Evolutionary conservation across 1,140 invertebrate genomes (phyloP).

Genomic region (Drosophila lowei): DNA sequence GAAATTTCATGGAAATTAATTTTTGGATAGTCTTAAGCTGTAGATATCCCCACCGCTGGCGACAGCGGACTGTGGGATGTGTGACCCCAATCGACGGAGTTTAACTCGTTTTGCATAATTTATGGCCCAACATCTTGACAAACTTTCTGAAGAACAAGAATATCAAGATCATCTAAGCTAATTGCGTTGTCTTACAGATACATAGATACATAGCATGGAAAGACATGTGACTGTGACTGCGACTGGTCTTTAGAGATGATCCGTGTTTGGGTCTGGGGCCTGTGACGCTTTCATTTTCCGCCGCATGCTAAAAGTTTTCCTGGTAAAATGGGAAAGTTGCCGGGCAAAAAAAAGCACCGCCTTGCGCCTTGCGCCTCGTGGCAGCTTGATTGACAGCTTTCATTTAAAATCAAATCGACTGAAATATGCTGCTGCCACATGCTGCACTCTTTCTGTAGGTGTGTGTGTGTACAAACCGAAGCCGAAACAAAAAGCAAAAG

Average conservation of each 20-base stretch:
- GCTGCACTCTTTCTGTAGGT: slow-evolving; percentile 16
- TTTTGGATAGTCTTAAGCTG: slow-evolving; percentile 29
- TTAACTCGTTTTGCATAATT: slow-evolving; percentile 73
- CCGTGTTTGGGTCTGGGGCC: slow-evolving; percentile 31
- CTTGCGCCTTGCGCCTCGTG: slow-evolving; percentile 37
- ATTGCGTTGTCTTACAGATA: slow-evolving; percentile 26
- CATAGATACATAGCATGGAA: too few species aligned
- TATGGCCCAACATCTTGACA: slow-evolving; percentile 24
- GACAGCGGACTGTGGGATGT: slow-evolving; percentile 23
- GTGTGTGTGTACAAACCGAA: slow-evolving; percentile 10
- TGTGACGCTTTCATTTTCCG: slow-evolving; percentile 73
- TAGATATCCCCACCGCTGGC: slow-evolving; percentile 17
- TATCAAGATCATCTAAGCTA: slow-evolving; percentile 37
- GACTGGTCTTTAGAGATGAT: slow-evolving; percentile 5
- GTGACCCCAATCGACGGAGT: slow-evolving; percentile 58
- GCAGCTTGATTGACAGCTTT: slow-evolving; percentile 78
- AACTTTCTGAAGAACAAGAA: slow-evolving; percentile 56
- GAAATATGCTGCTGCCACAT: slow-evolving; percentile 47
- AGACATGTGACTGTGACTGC: too few species aligned
- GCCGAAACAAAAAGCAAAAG: slow-evolving; percentile 57
- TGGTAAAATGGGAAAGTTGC: slow-evolving; percentile 76
- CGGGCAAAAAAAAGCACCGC: slow-evolving; percentile 28
- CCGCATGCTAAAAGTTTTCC: slow-evolving; percentile 57
- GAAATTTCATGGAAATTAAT: slow-evolving; percentile 23
- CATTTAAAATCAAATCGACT: slow-evolving; percentile 78